These are phyloP conservation scores for Lacerta viridis DNA, from an alignment of 2,797 vertebrate species.

Conservation along the genomic window DNA sequence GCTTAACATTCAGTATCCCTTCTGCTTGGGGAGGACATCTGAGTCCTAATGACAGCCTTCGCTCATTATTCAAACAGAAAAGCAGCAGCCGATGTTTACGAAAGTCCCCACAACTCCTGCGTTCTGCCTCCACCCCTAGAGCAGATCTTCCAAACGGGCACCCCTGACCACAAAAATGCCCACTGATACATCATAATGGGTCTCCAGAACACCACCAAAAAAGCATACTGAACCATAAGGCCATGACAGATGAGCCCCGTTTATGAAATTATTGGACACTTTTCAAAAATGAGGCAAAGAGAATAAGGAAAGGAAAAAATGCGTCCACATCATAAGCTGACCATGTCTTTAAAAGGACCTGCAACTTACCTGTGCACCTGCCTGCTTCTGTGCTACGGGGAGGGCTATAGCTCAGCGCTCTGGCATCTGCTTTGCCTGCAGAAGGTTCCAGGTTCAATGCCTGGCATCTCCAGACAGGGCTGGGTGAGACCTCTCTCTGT, in stretches of 20 bases:
- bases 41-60: background rate
- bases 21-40: background rate
- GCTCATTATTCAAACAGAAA: too few species aligned
- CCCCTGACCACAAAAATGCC: too few species aligned
- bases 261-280: background rate
- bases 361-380: background rate
- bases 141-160: background rate
- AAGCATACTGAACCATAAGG: background rate
- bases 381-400: too few species aligned
- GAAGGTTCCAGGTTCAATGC: background rate
- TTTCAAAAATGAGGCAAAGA: background rate
- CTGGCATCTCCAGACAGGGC: background rate
- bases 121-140: background rate
- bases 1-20: background rate
- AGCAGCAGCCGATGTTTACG: background rate
- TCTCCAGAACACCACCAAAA: background rate
- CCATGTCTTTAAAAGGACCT: too few species aligned
- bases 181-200: too few species aligned
- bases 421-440: too few species aligned
- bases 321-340: background rate
- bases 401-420: too few species aligned
- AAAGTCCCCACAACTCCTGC: background rate
- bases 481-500: too few species aligned
- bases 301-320: background rate
- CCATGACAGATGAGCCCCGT: background rate